Evolutionary conservation across 2,113 vertebrate genomes (phyloP).

Genomic region (Cochlearius cochlearius): DNA sequence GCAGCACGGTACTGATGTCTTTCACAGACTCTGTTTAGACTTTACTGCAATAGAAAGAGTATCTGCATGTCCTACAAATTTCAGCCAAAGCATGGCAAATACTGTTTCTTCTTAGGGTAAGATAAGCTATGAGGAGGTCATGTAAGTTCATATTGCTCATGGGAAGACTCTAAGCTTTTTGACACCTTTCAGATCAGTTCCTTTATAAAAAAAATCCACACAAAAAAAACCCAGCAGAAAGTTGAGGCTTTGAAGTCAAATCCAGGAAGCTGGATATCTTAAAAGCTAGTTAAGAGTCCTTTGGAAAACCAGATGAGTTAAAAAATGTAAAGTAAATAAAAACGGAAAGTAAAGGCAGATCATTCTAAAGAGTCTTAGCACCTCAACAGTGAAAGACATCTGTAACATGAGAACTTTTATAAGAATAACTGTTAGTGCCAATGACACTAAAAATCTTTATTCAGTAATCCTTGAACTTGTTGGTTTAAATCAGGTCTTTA

Average conservation of each 20-base stretch:
- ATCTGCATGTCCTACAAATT: neutral
- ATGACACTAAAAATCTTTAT: neutral
- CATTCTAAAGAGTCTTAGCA: neutral
- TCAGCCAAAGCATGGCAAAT: neutral
- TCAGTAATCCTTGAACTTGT: neutral
- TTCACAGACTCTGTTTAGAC: neutral
- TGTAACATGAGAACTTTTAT: neutral
- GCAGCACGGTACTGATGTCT: neutral
- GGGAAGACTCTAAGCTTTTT: neutral
- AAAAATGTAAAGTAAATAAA: constrained; percentile 30
- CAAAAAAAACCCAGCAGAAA: neutral
- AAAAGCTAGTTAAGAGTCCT: neutral
- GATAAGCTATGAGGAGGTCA: neutral
- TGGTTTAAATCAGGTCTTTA: neutral
- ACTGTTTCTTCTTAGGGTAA: neutral
- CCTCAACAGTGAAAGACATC: neutral
- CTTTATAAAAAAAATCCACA: neutral
- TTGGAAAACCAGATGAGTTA: neutral
- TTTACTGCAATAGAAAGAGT: neutral
- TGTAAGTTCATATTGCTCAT: neutral
- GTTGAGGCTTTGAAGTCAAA: neutral
- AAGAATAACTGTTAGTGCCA: neutral
- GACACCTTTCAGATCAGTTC: neutral
- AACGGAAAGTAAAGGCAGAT: neutral
- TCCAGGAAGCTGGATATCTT: neutral